These are phyloP conservation scores for Urocyon cinereoargenteus DNA, from an alignment of 2,797 vertebrate genomes.

Conservation along the genomic window DNA sequence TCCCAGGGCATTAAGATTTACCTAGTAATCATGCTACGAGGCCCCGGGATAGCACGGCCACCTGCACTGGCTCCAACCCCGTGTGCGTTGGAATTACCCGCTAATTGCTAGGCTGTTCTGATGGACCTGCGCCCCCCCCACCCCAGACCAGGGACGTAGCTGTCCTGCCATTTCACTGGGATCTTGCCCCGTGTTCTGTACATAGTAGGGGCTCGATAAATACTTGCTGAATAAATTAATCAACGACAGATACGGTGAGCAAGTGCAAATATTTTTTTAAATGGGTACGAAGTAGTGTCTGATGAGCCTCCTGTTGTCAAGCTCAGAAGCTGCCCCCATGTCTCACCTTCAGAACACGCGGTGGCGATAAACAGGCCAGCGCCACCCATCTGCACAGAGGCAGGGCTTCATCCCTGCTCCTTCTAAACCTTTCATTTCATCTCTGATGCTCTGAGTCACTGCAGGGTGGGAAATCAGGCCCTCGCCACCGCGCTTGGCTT, in stretches of 20 bases:
- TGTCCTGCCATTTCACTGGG: too few relatives aligned
- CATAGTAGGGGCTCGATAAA: neutral
- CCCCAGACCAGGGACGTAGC: neutral
- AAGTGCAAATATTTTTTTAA: neutral
- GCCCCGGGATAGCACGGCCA: accelerated
- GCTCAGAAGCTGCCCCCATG: neutral
- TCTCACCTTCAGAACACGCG: neutral
- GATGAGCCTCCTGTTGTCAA: neutral
- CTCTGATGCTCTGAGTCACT: slow-evolving; percentile 26
- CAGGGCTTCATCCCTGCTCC: neutral
- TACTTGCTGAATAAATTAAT: neutral
- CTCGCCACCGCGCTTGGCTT: slow-evolving; percentile 12
- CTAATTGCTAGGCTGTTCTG: neutral
- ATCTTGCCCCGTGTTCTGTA: neutral
- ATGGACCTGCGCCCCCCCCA: neutral
- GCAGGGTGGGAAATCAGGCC: slow-evolving; percentile 2
- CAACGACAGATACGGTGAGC: neutral
- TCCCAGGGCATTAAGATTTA: slow-evolving; percentile 6
- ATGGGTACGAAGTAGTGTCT: neutral
- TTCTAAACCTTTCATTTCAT: neutral
- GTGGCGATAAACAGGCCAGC: accelerated
- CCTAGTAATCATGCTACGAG: neutral
- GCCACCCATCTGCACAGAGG: neutral
- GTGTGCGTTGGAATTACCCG: neutral
- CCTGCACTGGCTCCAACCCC: neutral